phyloP scores from a whole-genome alignment of 2,797 vertebrate species.

The Rhynchonycteris naso region DNA sequence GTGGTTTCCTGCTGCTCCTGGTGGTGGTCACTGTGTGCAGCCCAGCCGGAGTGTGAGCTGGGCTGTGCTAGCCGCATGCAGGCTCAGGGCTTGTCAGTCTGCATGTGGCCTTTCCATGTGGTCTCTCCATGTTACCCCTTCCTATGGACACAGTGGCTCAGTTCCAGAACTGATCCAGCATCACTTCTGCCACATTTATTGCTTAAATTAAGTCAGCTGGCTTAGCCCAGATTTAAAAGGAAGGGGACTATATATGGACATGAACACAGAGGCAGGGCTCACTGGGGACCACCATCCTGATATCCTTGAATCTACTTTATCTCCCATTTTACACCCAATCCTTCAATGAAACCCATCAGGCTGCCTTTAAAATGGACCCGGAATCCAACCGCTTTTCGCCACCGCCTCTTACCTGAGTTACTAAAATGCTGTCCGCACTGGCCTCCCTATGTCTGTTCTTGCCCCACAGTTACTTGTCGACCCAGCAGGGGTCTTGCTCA shows the following conservation, averaged over 20 bases:
- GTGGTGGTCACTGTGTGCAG: not conserved
- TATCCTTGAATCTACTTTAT: not conserved
- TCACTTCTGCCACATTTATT: not conserved
- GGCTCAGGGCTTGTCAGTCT: not conserved
- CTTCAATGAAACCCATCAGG: not conserved
- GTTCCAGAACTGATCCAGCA: not conserved
- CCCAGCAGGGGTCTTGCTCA: not conserved
- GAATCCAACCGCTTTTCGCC: not conserved
- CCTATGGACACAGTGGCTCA: too few species aligned
- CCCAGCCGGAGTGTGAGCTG: not conserved
- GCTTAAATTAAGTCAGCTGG: not conserved
- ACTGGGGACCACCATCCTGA: not conserved
- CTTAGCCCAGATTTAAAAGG: not conserved
- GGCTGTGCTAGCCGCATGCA: not conserved
- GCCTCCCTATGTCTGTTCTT: not conserved
- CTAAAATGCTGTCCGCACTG: not conserved
- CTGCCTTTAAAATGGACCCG: not conserved
- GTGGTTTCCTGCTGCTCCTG: not conserved
- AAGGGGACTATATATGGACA: not conserved
- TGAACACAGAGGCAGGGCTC: not conserved
- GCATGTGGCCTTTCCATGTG: not conserved
- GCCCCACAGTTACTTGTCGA: not conserved
- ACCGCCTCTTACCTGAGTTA: not conserved
- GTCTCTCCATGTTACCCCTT: not conserved
- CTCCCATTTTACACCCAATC: not conserved